Evolutionary conservation across 2,888 invertebrate species (phyloP), one percentile per base, ranked within the genome.

Genomic region (Diadegma fenestrale): DNA sequence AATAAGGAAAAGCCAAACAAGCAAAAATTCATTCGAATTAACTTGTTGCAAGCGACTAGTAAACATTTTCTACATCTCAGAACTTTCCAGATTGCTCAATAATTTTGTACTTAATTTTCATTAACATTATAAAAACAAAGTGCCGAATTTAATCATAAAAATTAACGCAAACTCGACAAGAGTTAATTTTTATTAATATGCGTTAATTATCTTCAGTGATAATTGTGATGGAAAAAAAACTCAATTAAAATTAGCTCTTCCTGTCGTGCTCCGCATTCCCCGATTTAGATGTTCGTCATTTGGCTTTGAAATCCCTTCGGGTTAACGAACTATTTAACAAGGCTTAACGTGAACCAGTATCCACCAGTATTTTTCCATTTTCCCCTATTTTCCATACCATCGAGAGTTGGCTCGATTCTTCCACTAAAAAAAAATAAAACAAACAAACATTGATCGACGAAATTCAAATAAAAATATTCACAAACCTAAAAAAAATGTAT

Each of bases 21-120:
- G 10, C n/a, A 33, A 64, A 73, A 73, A 43, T 66, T 19, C 69
- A 41, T 43, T 12, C 58, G 14, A 58, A 58, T 58, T 54, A 51
- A 51, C 51, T 19, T 10, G 19, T 58, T 14, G 10, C 10, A 22
- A 2, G 12, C 48, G 12, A 26, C 14, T 3, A 14, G 12, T 14
- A 4, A 26, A 58, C 26, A 4, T 26, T 26, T 26, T 5, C 6
- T 5, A 12, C 14, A 14, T 1, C 26, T 6, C 51, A 2, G 2
- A 8, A 51, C 1, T 2, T 8, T 19, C 2, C 19, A 1, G 19
- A 8, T 19, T 51, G 4, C 3, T 19, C 19, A 19, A 51, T 19
- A 22, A 19, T 54, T n/a, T n/a, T 22, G 12, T 10, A 22, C 4
- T 12, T 12, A 0, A 19, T 22, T 54, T 54, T 0, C 22, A 54